phyloP scores from a whole-genome alignment of 1,140 invertebrate genomes.

The Papilio aristodemus region DNA sequence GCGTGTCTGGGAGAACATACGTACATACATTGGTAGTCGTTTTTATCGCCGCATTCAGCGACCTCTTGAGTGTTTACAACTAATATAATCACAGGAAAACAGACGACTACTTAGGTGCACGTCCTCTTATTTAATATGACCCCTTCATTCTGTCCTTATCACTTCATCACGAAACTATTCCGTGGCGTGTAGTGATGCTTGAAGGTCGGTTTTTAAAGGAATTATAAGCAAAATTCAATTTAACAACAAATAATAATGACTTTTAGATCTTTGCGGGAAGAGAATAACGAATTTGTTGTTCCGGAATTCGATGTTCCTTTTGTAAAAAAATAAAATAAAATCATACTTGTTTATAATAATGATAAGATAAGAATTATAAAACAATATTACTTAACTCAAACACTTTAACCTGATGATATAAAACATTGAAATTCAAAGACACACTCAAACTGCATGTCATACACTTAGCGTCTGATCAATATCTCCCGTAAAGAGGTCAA shows the following conservation, averaged over 20 bases:
- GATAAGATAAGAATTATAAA: constrained; percentile 12
- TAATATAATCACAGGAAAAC: constrained; percentile 57
- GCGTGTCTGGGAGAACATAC: not conserved
- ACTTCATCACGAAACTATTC: constrained; percentile 46
- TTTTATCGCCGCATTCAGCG: constrained; percentile 51
- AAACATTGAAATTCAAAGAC: not conserved
- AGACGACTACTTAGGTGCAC: constrained; percentile 43
- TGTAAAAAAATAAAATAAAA: not conserved
- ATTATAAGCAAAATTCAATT: constrained; percentile 19
- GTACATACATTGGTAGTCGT: constrained; percentile 23
- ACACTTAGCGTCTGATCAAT: not conserved
- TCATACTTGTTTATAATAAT: not conserved
- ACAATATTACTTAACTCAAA: not conserved
- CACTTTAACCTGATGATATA: not conserved
- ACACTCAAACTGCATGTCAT: not conserved
- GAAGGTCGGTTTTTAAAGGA: constrained; percentile 29
- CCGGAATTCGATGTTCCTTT: not conserved
- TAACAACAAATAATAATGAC: not conserved
- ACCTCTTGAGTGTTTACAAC: constrained; percentile 63
- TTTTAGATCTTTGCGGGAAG: constrained; percentile 2
- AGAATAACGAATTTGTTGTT: not conserved
- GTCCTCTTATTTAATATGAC: constrained; percentile 53
- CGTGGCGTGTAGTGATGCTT: constrained; percentile 44
- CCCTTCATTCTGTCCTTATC: constrained; percentile 44
- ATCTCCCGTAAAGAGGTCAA: not conserved